Evolutionary conservation across 2,888 invertebrate species (phyloP), one percentile per base, ranked within the genome.

Genomic region (Nomada flava): DNA sequence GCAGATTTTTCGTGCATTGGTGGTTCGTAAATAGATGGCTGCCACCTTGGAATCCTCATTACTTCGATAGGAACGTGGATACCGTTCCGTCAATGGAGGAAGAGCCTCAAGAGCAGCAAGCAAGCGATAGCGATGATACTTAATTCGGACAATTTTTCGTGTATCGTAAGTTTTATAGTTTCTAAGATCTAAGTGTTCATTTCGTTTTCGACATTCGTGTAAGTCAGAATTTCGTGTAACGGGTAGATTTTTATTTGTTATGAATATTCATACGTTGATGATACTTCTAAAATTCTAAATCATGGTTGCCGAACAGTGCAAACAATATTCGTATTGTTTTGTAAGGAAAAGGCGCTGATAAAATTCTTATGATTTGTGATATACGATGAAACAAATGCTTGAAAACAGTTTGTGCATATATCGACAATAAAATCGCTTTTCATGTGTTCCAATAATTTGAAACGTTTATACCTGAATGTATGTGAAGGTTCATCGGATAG

Each of bases 1-100:
- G 95, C 11, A 92, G 96, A 71, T 95, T 96, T 67, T 96, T 96
- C 1, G 94, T 96, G 53, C 96, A 96, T 89, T 96, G 96, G 96
- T 94, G 96, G 87, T 93, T 96, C 79, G 95, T 96, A 0, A 96
- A 96, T 89, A 95, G 96, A 88, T 96, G 96, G 96, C 90, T 96
- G 29, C 96, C 96, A 0, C 95, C 96, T 0, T 86, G 89, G 68
- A 84, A 84, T 20, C 85, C 88, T 55, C 88, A 89, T 29, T 87
- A 86, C 70, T 83, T 83, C n/a, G 91, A 89, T 4, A 89, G 90
- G 60, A 90, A 90, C n/a, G 63, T 76, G n/a, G 86, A 88, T 10
- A 63, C 85, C 1, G 82, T 86, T 13, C 74, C 88, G 2, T 44
- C 62, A 9, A 85, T 80, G 76, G 90, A 90, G 20, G 91, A 92